Conservation (phyloP, 2,888 invertebrate genomes). For the Xanthia icteritia region DNA sequence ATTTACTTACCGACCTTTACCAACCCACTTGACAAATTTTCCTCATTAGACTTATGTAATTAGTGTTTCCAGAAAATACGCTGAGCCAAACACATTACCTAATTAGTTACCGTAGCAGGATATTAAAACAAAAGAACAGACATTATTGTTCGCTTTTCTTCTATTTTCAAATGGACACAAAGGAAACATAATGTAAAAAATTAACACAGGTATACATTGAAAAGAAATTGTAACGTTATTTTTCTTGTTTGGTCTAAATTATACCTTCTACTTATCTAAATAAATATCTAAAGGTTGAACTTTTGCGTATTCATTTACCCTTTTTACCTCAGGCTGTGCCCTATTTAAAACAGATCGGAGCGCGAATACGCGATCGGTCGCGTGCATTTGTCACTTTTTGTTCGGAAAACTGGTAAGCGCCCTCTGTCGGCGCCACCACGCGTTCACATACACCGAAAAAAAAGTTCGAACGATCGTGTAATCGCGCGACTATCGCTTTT, state of each 20-base stretch:
- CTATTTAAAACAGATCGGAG: too few species aligned
- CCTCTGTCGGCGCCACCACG: too few species aligned
- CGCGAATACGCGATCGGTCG: too few species aligned
- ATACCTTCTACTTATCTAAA: background rate
- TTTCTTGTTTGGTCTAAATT: background rate
- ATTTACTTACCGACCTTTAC: background rate
- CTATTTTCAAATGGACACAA: background rate
- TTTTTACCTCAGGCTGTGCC: background rate
- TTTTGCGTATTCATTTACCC: too few species aligned
- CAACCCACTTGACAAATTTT: constrained; percentile 12
- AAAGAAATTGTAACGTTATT: background rate
- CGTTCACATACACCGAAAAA: too few species aligned
- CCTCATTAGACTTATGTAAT: constrained; percentile 21
- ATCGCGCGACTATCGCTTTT: too few species aligned
- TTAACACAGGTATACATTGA: background rate
- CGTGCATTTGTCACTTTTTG: too few species aligned
- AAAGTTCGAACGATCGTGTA: too few species aligned
- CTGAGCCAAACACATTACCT: constrained; percentile 17
- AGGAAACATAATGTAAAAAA: background rate
- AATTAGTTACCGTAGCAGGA: constrained; percentile 15
- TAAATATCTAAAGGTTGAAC: background rate
- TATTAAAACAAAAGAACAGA: constrained; percentile 9
- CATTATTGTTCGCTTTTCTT: constrained; percentile 2
- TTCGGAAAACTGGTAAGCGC: too few species aligned
- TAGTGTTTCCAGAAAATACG: constrained; percentile 27